Conservation (phyloP, 2,113 vertebrate species). For the Sus scrofa region T2T-Sscrofa CM000826.6:135849001-135849500, state of each 20-base stretch:
- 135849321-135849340: conserved; percentile 63
- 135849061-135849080: background rate
- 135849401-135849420: conserved; percentile 60
- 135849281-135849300: conserved; percentile 76
- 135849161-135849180: background rate
- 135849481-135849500: conserved; percentile 35
- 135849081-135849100: background rate
- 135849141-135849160: background rate
- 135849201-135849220: conserved; percentile 42
- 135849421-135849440: conserved; percentile 60
- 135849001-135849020: background rate
- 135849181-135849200: conserved; percentile 73
- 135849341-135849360: conserved; percentile 77
- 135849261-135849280: conserved; percentile 64
- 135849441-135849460: conserved; percentile 60
- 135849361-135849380: conserved; percentile 74
- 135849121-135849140: background rate
- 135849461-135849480: conserved; percentile 5
- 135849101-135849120: background rate
- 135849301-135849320: conserved; percentile 62
- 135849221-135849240: conserved; percentile 58
- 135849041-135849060: background rate
- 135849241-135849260: conserved; percentile 64
- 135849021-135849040: background rate
- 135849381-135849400: conserved; percentile 69